Percentiles rank a stretch among this genome's conserved stretches.
Conservation (phyloP, 2,113 vertebrate genomes). For the Indri indri region DNA sequence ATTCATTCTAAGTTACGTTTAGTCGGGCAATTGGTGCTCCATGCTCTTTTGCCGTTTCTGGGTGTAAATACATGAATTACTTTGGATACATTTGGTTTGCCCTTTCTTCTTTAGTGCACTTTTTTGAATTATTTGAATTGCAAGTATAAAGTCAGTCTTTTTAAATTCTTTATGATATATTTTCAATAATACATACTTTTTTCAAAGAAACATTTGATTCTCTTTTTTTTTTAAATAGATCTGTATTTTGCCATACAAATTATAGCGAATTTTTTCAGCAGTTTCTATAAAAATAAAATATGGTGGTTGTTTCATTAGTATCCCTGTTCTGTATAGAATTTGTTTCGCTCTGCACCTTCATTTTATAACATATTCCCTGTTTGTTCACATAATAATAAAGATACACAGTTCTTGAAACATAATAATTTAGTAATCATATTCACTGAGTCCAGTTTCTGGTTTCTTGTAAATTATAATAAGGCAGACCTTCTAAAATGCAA, state of each 20-base stretch:
- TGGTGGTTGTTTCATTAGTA: background rate
- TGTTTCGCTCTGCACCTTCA: background rate
- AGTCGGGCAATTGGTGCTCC: too few species aligned
- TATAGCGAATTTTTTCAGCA: background rate
- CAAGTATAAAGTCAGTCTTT: background rate
- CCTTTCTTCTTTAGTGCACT: background rate
- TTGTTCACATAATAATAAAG: background rate
- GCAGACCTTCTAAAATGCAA: background rate
- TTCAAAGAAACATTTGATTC: background rate
- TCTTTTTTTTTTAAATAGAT: background rate
- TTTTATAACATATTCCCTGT: background rate
- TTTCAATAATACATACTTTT: background rate
- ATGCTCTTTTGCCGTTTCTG: background rate
- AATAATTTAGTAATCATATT: background rate
- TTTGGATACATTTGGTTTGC: background rate
- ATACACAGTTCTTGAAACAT: background rate
- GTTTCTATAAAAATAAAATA: background rate
- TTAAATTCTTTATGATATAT: background rate
- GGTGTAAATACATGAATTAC: background rate
- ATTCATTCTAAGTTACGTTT: background rate
- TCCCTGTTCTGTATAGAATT: background rate
- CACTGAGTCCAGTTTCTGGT: background rate
- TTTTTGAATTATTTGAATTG: background rate
- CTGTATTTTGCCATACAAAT: background rate
- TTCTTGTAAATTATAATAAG: background rate